Evolutionary conservation across 2,888 invertebrate species (phyloP).

Genomic region (Thereva nobilitata): DNA sequence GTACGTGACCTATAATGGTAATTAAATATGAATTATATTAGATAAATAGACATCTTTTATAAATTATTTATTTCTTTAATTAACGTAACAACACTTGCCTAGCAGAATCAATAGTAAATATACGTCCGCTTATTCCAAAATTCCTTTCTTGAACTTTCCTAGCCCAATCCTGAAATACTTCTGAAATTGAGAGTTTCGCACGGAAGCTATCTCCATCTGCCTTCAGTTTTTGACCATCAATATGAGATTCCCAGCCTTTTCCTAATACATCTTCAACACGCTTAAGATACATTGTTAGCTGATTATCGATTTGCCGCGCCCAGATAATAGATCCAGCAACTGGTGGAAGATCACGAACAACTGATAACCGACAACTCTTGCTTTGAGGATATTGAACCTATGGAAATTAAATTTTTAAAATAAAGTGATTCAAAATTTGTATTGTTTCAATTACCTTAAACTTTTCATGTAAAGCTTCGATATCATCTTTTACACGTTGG

Average conservation of each 20-base stretch:
- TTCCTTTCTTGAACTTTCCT: slow-evolving; percentile 92
- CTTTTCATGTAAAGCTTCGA: slow-evolving; percentile 95
- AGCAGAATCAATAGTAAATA: slow-evolving; percentile 90
- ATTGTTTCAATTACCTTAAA: slow-evolving; percentile 73
- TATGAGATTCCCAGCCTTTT: slow-evolving; percentile 99
- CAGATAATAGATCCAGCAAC: slow-evolving; percentile 98
- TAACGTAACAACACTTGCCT: no score
- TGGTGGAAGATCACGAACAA: slow-evolving; percentile 92
- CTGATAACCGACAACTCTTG: slow-evolving; percentile 88
- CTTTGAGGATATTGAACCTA: slow-evolving; percentile 94
- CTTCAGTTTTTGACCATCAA: slow-evolving; percentile 96
- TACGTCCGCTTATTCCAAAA: slow-evolving; percentile 89
- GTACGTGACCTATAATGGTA: slow-evolving; percentile 60
- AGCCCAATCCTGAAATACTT: slow-evolving; percentile 98
- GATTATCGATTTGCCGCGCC: slow-evolving; percentile 98
- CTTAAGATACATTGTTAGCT: slow-evolving; percentile 92
- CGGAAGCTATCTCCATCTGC: slow-evolving; percentile 98
- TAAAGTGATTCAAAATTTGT: slow-evolving; percentile 5
- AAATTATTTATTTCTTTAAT: no score
- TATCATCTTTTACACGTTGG: slow-evolving; percentile 98
- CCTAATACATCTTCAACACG: slow-evolving; percentile 98
- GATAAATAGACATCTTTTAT: neutral
- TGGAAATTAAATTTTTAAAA: slow-evolving; percentile 5
- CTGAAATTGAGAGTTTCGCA: slow-evolving; percentile 92
- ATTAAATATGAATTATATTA: slow-evolving; percentile 2